Evolutionary conservation across 1,140 invertebrate species (phyloP).

Genomic region (Atopsyche davidsoni): DNA sequence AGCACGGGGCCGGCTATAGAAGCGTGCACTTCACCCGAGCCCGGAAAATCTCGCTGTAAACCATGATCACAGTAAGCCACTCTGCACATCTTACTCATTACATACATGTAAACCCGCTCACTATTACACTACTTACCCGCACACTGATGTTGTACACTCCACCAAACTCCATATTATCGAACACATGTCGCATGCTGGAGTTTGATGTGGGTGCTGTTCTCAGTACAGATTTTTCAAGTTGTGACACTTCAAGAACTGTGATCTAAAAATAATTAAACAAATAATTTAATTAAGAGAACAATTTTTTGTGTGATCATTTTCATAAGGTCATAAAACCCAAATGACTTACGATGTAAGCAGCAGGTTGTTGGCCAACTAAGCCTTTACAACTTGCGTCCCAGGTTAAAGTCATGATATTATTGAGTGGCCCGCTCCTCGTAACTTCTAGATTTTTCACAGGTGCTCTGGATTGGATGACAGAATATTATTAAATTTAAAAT

Average conservation of each 20-base stretch:
- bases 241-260: slow-evolving; percentile 48
- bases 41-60: slow-evolving; percentile 33
- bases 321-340: slow-evolving; percentile 3
- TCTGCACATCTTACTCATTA: slow-evolving; percentile 6
- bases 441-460: slow-evolving; percentile 41
- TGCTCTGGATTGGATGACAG: slow-evolving; percentile 32
- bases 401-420: slow-evolving; percentile 44
- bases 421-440: slow-evolving; percentile 38
- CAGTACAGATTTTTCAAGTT: slow-evolving; percentile 42
- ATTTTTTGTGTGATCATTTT: not conserved
- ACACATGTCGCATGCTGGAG: slow-evolving; percentile 44
- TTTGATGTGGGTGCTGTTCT: slow-evolving; percentile 39
- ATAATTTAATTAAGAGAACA: slow-evolving; percentile 7
- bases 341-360: slow-evolving; percentile 51
- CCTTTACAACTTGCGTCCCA: slow-evolving; percentile 53
- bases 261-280: slow-evolving; percentile 41
- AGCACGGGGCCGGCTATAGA: slow-evolving; percentile 53
- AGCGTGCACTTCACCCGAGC: slow-evolving; percentile 43
- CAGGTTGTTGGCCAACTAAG: too few relatives aligned
- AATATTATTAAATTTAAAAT: slow-evolving; percentile 4
- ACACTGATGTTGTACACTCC: slow-evolving; percentile 59
- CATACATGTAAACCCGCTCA: not conserved
- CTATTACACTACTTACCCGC: slow-evolving; percentile 39
- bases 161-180: slow-evolving; percentile 54
- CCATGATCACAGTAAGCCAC: slow-evolving; percentile 22